A percentile compares a stretch with the other conserved stretches of the same genome.
Conservation (phyloP, 1,140 invertebrate genomes). For the Drosophila jambulina region DNA sequence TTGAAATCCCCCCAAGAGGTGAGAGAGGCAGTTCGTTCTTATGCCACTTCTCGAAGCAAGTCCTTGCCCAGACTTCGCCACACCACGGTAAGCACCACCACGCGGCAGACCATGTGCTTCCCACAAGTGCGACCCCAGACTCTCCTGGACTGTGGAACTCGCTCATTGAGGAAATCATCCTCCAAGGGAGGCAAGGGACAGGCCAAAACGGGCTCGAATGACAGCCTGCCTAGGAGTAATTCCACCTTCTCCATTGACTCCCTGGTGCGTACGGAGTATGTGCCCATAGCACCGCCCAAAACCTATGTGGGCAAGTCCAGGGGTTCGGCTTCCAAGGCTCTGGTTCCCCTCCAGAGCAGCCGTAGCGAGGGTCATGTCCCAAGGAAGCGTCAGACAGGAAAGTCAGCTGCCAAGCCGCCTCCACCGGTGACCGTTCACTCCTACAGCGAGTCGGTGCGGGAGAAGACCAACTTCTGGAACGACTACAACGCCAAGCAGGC, state of each 20-base stretch:
- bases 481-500: conserved; percentile 73
- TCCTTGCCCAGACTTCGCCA: conserved; percentile 66
- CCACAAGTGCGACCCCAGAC: conserved; percentile 61
- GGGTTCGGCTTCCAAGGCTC: conserved; percentile 28
- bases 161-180: conserved; percentile 44
- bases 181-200: conserved; percentile 37
- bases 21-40: conserved; percentile 86
- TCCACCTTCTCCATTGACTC: conserved; percentile 84
- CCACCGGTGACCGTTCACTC: conserved; percentile 26
- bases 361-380: conserved; percentile 74
- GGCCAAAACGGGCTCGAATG: conserved; percentile 54
- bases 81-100: conserved; percentile 68
- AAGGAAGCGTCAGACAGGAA: conserved; percentile 39
- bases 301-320: conserved; percentile 66
- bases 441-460: conserved; percentile 64
- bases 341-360: conserved; percentile 58
- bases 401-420: conserved; percentile 10
- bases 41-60: conserved; percentile 77
- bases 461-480: conserved; percentile 77
- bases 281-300: conserved; percentile 58
- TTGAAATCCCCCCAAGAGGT: conserved; percentile 87
- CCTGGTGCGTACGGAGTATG: conserved; percentile 52
- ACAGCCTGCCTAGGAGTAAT: conserved; percentile 77
- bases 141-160: conserved; percentile 57
- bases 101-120: conserved; percentile 74